Evolutionary conservation across 2,113 vertebrate species (phyloP), one percentile per base, ranked within the genome.

Genomic region (Pholis gunnellus): DNA sequence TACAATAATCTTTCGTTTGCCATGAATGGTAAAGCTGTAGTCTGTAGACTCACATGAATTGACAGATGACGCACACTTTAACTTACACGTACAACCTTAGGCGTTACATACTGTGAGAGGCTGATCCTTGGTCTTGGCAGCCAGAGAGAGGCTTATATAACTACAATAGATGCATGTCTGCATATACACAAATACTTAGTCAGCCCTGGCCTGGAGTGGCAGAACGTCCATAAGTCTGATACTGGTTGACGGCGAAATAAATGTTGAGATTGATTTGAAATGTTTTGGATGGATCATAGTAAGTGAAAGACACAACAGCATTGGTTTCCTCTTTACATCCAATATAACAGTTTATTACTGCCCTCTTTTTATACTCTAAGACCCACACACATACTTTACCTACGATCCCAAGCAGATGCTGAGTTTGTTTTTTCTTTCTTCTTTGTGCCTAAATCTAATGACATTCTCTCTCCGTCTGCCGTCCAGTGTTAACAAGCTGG

Each of bases 401-500:
- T 5, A 44, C n/a, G 0, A 2, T 29, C 29, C n/a, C 36, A 13
- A 57, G 68, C 66, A 71, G 13, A 38, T 25, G 11, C 36, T 5
- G 9, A 20, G 46, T 42, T 17, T 38, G 14, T 54, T n/a, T 50
- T 31, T 42, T 29, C 1, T 36, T 6, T 60, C 2, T 48, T 38
- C 1, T 29, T 52, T 67, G 11, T 27, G 4, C 25, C 22, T 63
- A 0, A n/a, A 76, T 48, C 48, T 75, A 11, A 81, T 10, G 13
- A 13, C 5, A 2, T 7, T 73, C 27, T 72, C 44, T 46, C 34
- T 82, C 57, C 44, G 36, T 79, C 59, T 68, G 42, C 27, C 22
- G 1, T 38, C 63, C 40, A 88, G 86, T 48, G 96, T 96, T 90
- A 96, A 96, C 89, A 96, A 96, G 67, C 91, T 97, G 81, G 97